Percentiles rank a stretch among this genome's conserved stretches.
Conservation (phyloP, 2,797 vertebrate genomes). For the Ctenopoma kingsleyae region DNA sequence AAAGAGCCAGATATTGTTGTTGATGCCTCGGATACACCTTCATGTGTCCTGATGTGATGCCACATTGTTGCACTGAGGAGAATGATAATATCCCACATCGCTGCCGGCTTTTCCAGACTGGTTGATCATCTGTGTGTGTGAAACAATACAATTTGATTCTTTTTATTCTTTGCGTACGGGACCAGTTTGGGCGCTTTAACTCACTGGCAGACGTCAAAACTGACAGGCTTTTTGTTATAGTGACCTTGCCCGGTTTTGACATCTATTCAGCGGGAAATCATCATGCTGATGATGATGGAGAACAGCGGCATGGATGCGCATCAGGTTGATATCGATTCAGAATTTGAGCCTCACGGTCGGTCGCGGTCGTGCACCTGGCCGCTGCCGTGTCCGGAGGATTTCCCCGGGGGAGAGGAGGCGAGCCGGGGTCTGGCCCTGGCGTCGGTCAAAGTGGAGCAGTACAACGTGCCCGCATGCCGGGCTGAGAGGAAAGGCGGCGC, state of each 20-base stretch:
- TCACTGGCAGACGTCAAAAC: conserved; percentile 38
- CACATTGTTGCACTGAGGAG: conserved; percentile 77
- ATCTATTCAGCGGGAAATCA: conserved; percentile 58
- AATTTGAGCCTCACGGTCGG: conserved; percentile 91
- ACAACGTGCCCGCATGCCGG: conserved; percentile 80
- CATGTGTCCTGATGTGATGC: conserved; percentile 77
- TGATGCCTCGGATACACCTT: conserved; percentile 77
- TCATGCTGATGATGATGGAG: conserved; percentile 93
- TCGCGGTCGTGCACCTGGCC: conserved; percentile 95
- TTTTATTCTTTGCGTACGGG: conserved; percentile 23
- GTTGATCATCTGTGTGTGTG: conserved; percentile 48
- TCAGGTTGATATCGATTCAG: conserved; percentile 94
- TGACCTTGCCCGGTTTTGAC: conserved; percentile 79
- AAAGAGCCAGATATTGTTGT: conserved; percentile 72
- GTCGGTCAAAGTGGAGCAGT: conserved; percentile 84
- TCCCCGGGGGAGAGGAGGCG: conserved; percentile 84
- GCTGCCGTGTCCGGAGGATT: conserved; percentile 90
- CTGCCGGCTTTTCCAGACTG: conserved; percentile 67
- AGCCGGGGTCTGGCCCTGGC: conserved; percentile 84
- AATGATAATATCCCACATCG: conserved; percentile 69
- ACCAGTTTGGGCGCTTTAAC: conserved; percentile 44
- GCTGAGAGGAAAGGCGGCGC: conserved; percentile 84
- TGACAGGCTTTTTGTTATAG: conserved; percentile 56
- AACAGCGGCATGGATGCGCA: conserved; percentile 90
- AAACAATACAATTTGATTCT: conserved; percentile 48